Evolutionary conservation across 2,797 vertebrate species (phyloP).

Genomic region (Trichosurus vulpecula): DNA sequence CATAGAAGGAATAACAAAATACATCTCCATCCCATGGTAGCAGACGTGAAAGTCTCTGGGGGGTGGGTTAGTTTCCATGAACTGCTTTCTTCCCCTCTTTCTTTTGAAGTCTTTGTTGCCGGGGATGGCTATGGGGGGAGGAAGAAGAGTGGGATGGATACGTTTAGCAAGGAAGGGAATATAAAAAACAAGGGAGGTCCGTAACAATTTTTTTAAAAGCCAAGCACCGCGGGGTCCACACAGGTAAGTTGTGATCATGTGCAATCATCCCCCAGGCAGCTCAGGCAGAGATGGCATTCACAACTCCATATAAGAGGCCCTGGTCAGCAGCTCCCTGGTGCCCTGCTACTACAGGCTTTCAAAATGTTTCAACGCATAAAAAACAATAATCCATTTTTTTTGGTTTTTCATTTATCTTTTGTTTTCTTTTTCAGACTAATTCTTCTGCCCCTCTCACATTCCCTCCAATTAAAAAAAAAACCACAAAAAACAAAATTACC

Average conservation of each 20-base stretch:
- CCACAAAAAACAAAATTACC: background rate
- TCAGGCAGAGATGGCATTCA: background rate
- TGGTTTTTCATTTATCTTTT: background rate
- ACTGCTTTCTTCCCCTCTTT: background rate
- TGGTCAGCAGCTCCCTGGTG: background rate
- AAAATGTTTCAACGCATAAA: background rate
- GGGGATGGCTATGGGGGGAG: background rate
- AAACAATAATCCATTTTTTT: background rate
- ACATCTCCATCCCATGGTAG: background rate
- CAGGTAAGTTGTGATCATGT: background rate
- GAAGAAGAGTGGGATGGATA: background rate
- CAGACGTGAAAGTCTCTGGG: background rate
- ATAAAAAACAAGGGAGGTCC: background rate
- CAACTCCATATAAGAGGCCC: background rate
- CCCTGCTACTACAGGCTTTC: background rate
- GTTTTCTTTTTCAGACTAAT: background rate
- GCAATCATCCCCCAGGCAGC: background rate
- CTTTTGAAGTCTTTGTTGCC: background rate
- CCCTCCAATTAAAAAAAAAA: background rate
- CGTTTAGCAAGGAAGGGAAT: background rate
- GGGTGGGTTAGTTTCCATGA: background rate
- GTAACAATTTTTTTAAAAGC: background rate
- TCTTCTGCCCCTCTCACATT: background rate
- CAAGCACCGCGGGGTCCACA: background rate
- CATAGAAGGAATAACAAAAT: background rate